Conservation (phyloP, 2,797 vertebrate genomes). For the Siniperca obscura region DNA sequence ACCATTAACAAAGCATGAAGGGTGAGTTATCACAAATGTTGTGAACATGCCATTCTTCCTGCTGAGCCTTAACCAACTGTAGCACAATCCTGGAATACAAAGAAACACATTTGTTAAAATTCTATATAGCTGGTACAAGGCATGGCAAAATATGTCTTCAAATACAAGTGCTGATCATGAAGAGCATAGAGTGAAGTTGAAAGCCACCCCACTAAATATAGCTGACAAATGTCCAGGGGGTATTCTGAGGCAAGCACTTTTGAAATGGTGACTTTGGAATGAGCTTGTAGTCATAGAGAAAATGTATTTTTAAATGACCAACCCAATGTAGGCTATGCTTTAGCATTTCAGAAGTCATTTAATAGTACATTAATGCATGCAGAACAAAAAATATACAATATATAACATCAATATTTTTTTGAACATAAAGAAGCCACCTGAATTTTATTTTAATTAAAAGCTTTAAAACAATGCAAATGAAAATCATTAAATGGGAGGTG, state of each 20-base stretch:
- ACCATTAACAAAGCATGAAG: conserved; percentile 78
- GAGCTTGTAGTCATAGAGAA: conserved; percentile 45
- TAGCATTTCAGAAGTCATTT: not conserved
- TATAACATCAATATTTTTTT: not conserved
- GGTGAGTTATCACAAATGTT: conserved; percentile 62
- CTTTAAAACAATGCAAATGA: not conserved
- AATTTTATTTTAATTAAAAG: conserved; percentile 4
- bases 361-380: not conserved
- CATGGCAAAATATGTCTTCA: conserved; percentile 14
- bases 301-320: conserved; percentile 31
- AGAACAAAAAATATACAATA: conserved; percentile 8
- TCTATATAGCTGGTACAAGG: not conserved
- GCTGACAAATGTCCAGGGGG: conserved; percentile 43
- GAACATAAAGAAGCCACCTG: not conserved
- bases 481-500: conserved; percentile 10
- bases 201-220: conserved; percentile 53
- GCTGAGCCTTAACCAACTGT: conserved; percentile 17
- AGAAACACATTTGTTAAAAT: conserved; percentile 11
- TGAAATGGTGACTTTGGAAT: conserved; percentile 63
- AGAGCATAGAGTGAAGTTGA: conserved; percentile 38
- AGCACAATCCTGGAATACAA: conserved; percentile 7
- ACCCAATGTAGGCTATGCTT: not conserved
- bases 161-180: conserved; percentile 36
- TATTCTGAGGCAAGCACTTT: conserved; percentile 63
- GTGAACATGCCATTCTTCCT: conserved; percentile 49